These are phyloP conservation scores for Isurus oxyrinchus DNA, from an alignment of 2,113 vertebrate genomes.

Conservation along the genomic window DNA sequence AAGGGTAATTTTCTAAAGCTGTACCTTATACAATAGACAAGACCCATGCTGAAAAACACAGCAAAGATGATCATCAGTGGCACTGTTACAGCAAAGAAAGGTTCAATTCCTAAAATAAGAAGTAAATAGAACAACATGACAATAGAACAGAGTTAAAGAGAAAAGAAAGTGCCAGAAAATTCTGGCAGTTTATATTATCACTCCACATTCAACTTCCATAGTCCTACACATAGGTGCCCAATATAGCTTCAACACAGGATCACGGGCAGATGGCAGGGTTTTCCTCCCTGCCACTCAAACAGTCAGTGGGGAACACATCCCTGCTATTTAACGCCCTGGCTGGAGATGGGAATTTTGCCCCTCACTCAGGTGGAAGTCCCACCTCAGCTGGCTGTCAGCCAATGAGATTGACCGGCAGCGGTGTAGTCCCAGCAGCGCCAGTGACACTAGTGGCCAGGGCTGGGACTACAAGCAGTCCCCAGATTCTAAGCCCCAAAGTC, in stretches of 20 bases:
- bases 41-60: slow-evolving; percentile 40
- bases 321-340: too few species aligned
- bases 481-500: too few species aligned
- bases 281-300: too few species aligned
- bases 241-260: neutral
- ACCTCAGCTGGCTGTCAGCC: too few species aligned
- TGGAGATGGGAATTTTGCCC: too few species aligned
- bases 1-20: neutral
- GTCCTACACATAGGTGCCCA: neutral
- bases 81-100: slow-evolving; percentile 49
- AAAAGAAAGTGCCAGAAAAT: neutral
- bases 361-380: too few species aligned
- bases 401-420: too few species aligned
- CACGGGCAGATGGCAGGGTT: too few species aligned
- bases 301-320: too few species aligned
- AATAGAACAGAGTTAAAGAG: neutral
- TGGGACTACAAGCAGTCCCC: too few species aligned
- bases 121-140: neutral
- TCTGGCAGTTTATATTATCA: neutral
- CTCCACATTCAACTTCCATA: neutral
- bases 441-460: too few species aligned
- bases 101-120: slow-evolving; percentile 56
- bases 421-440: too few species aligned
- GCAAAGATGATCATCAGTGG: slow-evolving; percentile 44
- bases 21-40: slow-evolving; percentile 60